phyloP scores from a whole-genome alignment of 1,140 invertebrate genomes.

The Drosophila ananassae region DNA sequence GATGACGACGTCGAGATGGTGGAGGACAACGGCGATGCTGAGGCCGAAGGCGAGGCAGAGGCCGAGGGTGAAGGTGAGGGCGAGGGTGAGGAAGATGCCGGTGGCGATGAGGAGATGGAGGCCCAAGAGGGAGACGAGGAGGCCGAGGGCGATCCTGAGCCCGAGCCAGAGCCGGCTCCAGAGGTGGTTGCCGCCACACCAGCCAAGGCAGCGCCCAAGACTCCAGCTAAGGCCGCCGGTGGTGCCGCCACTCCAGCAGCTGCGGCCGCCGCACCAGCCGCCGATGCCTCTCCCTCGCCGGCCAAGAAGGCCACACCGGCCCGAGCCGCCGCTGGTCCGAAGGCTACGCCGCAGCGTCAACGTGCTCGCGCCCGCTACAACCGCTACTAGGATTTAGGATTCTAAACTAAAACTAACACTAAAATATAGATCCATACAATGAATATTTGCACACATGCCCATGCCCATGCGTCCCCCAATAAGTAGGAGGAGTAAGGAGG shows the following conservation, averaged over 20 bases:
- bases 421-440: slow-evolving; percentile 46
- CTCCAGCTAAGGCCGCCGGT: slow-evolving; percentile 35
- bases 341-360: slow-evolving; percentile 73
- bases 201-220: slow-evolving; percentile 43
- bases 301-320: slow-evolving; percentile 72
- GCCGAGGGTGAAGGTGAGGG: slow-evolving; percentile 48
- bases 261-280: slow-evolving; percentile 18
- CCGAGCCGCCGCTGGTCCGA: slow-evolving; percentile 50
- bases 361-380: slow-evolving; percentile 81
- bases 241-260: slow-evolving; percentile 33
- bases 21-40: slow-evolving; percentile 77
- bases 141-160: slow-evolving; percentile 47
- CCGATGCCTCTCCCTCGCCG: slow-evolving; percentile 54
- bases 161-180: slow-evolving; percentile 44
- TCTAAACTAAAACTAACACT: slow-evolving; percentile 47
- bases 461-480: too few relatives aligned
- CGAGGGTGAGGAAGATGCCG: slow-evolving; percentile 51
- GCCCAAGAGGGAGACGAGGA: slow-evolving; percentile 61
- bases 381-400: slow-evolving; percentile 63
- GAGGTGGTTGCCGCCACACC: slow-evolving; percentile 27
- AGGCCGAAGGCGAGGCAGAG: slow-evolving; percentile 63
- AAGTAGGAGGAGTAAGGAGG: background rate
- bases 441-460: slow-evolving; percentile 2
- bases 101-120: slow-evolving; percentile 70
- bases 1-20: slow-evolving; percentile 59